A percentile compares a stretch with the other conserved stretches of the same genome.
These are phyloP conservation scores for Neomorphus geoffroyi DNA, from an alignment of 2,797 vertebrate genomes.

Conservation along the genomic window DNA sequence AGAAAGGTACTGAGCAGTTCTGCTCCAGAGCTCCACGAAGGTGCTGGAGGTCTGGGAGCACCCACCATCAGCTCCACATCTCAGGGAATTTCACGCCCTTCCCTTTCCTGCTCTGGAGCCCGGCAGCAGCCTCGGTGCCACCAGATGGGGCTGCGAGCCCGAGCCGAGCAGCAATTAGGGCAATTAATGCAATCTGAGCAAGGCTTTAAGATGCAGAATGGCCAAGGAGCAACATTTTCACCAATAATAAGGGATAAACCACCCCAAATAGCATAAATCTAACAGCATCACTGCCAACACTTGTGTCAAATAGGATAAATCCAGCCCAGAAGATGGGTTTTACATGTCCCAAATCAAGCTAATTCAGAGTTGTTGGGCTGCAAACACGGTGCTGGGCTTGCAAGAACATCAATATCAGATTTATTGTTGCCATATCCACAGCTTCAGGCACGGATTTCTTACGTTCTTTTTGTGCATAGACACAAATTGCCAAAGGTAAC, in stretches of 20 bases:
- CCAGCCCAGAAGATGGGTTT: background rate
- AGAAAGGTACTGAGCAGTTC: background rate
- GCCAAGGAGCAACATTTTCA: background rate
- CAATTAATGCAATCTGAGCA: background rate
- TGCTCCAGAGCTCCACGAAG: background rate
- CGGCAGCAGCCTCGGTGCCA: constrained; percentile 27
- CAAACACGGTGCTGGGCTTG: background rate
- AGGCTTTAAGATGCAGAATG: background rate
- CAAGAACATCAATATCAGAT: background rate
- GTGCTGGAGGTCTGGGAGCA: accelerated
- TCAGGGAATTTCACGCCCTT: background rate
- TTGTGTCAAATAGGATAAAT: background rate
- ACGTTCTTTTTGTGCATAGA: background rate
- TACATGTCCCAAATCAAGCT: background rate
- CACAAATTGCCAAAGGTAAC: background rate
- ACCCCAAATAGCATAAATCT: accelerated
- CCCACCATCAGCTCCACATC: background rate
- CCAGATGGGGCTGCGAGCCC: constrained; percentile 67
- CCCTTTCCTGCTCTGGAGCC: background rate
- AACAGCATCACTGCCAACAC: background rate
- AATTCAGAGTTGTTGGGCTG: background rate
- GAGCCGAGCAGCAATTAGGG: constrained; percentile 6
- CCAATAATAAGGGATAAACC: background rate
- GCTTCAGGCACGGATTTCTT: background rate
- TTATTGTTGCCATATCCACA: background rate